Evolutionary conservation across 2,888 invertebrate genomes (phyloP), one percentile per base, ranked within the genome.

Genomic region (Helobdella robusta): DNA sequence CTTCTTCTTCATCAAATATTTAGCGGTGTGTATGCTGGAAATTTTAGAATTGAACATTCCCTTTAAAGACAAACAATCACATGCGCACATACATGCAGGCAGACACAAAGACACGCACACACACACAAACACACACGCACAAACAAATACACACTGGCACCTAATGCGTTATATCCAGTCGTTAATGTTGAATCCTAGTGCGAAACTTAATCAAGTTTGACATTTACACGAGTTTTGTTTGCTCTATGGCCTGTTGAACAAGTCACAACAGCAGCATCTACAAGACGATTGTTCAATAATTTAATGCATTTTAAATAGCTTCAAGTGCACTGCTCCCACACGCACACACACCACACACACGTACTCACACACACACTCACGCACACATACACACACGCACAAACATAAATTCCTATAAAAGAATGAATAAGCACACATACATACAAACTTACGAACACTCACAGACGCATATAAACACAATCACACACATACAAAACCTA

Each of bases 291-390:
- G 44, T 8, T 15, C 11, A 40, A 40, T 40, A 40, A n/a, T 40
- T 15, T 15, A n/a, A 11, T 15, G 44, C 15, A 40, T 15, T 40
- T 15, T 15, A 40, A n/a, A 40, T 40, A 40, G 44, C 44, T 40
- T 40, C 15, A 40, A n/a, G 11, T 40, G 8, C 11, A n/a, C 15
- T n/a, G n/a, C 44, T 15, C 44, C 11, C 44, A 40, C 44, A 40
- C 44, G n/a, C 44, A 40, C 44, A 40, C 44, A 40, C 44, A 40
- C 44, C 44, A 40, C 44, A 40, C 44, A 40, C 44, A 40, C 44
- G n/a, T n/a, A 40, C 44, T 15, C 44, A 40, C 44, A 40, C 44
- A 40, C 44, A 40, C 44, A 40, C 44, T 15, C 44, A 40, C 44
- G n/a, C 44, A 40, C 44, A 40, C 44, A 40, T 25, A 50, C 8